Percentiles rank a stretch among this genome's conserved stretches.
Conservation (phyloP, 2,113 vertebrate genomes). For the Archilochus colubris region DNA sequence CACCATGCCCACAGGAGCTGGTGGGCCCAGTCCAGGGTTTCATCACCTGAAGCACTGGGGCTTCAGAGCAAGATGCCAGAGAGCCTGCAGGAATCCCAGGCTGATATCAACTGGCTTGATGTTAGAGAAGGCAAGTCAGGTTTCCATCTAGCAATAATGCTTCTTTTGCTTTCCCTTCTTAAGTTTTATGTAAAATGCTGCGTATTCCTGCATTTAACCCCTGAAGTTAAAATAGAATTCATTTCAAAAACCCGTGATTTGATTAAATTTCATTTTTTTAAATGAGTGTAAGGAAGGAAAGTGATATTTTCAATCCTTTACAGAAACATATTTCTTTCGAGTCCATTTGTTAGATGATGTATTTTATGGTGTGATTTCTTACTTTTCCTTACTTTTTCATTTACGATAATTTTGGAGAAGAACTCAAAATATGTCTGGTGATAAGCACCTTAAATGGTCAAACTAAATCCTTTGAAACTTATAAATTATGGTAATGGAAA, state of each 20-base stretch:
- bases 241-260: background rate
- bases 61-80: background rate
- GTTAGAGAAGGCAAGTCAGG: background rate
- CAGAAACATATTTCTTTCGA: background rate
- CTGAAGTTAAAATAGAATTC: background rate
- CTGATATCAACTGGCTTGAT: background rate
- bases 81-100: background rate
- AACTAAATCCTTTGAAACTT: background rate
- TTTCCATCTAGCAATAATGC: rapidly evolving
- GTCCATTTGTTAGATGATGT: background rate
- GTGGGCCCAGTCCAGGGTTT: background rate
- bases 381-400: background rate
- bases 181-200: background rate
- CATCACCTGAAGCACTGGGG: no score
- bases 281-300: background rate
- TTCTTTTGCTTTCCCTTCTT: background rate
- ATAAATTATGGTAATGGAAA: background rate
- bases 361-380: background rate
- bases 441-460: background rate
- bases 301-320: background rate
- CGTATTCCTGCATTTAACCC: background rate
- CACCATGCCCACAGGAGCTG: background rate
- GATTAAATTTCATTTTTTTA: background rate
- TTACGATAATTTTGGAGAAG: background rate
- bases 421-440: background rate